Conservation (phyloP, 2,113 vertebrate species). For the Euleptes europaea region DNA sequence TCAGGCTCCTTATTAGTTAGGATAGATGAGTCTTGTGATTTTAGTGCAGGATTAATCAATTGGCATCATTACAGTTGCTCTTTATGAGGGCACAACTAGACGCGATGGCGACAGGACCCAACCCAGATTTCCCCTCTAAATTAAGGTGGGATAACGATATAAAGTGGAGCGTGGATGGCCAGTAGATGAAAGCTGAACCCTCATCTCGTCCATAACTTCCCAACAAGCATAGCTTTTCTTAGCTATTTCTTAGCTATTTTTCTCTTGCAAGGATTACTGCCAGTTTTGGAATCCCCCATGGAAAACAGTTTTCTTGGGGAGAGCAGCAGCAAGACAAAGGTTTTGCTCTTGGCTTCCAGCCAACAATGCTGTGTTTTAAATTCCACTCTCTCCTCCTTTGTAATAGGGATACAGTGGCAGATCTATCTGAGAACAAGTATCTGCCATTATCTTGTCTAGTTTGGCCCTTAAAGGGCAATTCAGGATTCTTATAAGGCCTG, state of each 20-base stretch:
- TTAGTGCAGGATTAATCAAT: conserved; percentile 45
- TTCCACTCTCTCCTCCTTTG: background rate
- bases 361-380: background rate
- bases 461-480: background rate
- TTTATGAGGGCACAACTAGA: conserved; percentile 34
- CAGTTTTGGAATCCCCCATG: no score
- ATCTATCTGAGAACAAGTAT: background rate
- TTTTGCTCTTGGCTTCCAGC: background rate
- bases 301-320: background rate
- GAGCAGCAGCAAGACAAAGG: no score
- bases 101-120: background rate
- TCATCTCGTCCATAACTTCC: background rate
- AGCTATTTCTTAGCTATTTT: no score
- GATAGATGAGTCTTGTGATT: conserved; percentile 38
- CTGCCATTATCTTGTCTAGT: no score
- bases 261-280: no score
- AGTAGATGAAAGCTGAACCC: background rate
- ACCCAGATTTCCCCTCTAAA: background rate
- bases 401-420: background rate
- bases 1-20: conserved; percentile 42
- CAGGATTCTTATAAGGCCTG: no score
- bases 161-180: background rate
- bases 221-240: background rate
- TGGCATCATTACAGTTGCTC: conserved; percentile 32
- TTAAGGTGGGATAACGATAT: background rate